phyloP scores from a whole-genome alignment of 2,797 vertebrate genomes.

The Spondyliosoma cantharus region DNA sequence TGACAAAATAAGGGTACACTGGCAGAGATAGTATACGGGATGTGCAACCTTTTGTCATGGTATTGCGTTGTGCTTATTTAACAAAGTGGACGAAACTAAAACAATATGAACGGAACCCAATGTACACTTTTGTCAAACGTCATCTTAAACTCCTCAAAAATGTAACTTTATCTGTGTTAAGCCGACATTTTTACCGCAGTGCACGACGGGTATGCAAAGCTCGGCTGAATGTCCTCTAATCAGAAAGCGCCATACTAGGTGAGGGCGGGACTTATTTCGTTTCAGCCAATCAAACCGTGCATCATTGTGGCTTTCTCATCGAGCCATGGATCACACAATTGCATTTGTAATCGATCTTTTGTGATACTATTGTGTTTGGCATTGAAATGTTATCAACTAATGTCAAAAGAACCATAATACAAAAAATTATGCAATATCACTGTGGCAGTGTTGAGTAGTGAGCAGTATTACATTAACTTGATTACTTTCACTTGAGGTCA shows the following conservation, averaged over 20 bases:
- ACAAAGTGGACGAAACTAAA: fast-evolving
- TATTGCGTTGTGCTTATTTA: fast-evolving
- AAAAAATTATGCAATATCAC: no score
- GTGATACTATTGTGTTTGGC: no score
- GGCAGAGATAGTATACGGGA: no score
- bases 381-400: background rate
- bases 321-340: background rate
- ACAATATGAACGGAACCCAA: fast-evolving
- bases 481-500: no score
- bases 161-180: background rate
- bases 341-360: no score
- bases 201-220: conserved; percentile 65
- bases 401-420: background rate
- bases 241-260: background rate
- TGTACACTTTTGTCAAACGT: fast-evolving
- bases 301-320: background rate
- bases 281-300: conserved; percentile 34
- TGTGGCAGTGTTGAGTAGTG: background rate
- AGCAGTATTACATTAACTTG: background rate
- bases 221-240: conserved; percentile 38
- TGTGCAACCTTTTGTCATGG: conserved; percentile 4
- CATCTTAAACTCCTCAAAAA: fast-evolving
- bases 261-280: background rate
- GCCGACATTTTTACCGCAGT: conserved; percentile 7
- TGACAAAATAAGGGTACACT: fast-evolving